A percentile compares a stretch with the other conserved stretches of the same genome.
phyloP scores from a whole-genome alignment of 1,140 invertebrate genomes.

The Polyergus mexicanus region DNA sequence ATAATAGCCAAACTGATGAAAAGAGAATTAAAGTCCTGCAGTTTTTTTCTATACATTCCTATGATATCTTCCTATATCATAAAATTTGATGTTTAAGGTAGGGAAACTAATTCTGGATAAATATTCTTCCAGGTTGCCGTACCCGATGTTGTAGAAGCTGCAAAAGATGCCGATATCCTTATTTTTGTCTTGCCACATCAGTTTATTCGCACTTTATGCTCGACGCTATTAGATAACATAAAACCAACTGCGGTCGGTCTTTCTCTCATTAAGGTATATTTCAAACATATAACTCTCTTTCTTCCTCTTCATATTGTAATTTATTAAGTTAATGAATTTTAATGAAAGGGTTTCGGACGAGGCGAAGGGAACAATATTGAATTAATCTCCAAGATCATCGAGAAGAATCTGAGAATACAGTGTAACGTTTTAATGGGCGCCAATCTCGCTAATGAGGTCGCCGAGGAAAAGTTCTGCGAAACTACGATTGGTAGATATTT shows the following conservation, averaged over 20 bases:
- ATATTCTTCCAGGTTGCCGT: constrained; percentile 89
- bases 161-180: constrained; percentile 92
- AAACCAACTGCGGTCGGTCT: constrained; percentile 91
- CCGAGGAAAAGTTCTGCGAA: constrained; percentile 94
- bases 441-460: constrained; percentile 93
- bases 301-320: not conserved
- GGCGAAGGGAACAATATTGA: constrained; percentile 89
- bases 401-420: constrained; percentile 90
- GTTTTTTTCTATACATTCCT: not conserved
- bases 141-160: constrained; percentile 91
- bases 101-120: constrained; percentile 9
- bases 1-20: not conserved
- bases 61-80: not conserved
- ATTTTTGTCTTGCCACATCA: constrained; percentile 96
- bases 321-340: constrained; percentile 21
- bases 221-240: constrained; percentile 89
- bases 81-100: not conserved
- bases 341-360: constrained; percentile 90
- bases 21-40: not conserved
- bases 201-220: constrained; percentile 90
- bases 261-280: constrained; percentile 92
- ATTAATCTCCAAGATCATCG: constrained; percentile 92
- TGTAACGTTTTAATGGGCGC: constrained; percentile 95
- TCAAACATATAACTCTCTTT: not conserved
- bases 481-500: constrained; percentile 91